These are phyloP conservation scores for Diplogasteroides magnus DNA, from an alignment of 1,140 invertebrate genomes.

Conservation along the genomic window DNA sequence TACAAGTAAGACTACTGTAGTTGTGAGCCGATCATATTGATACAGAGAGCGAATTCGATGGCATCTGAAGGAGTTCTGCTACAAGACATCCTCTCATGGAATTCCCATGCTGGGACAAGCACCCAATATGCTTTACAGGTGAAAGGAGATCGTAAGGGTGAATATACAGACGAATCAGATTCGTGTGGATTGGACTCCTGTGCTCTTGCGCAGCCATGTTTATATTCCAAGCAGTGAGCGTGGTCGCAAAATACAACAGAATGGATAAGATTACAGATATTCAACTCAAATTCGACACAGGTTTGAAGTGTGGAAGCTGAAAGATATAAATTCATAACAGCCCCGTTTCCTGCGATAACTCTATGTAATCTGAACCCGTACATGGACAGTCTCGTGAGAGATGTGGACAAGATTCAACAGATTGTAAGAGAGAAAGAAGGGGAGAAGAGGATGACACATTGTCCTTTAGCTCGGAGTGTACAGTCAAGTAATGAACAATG, in stretches of 20 bases:
- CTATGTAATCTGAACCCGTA: slow-evolving; percentile 50
- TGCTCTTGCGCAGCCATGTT: slow-evolving; percentile 37
- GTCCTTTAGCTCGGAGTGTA: slow-evolving; percentile 43
- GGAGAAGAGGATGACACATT: no score
- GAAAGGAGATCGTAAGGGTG: not conserved
- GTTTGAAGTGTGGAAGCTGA: slow-evolving; percentile 3
- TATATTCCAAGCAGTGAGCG: slow-evolving; percentile 35
- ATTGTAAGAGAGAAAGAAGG: slow-evolving; percentile 5
- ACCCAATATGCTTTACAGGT: slow-evolving; percentile 40
- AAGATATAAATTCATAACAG: slow-evolving; percentile 22
- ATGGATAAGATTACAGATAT: slow-evolving; percentile 52
- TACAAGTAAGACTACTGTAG: slow-evolving; percentile 13
- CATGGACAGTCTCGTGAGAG: slow-evolving; percentile 40
- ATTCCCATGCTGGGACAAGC: slow-evolving; percentile 52
- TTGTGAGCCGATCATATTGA: not conserved
- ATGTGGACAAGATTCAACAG: slow-evolving; percentile 37
- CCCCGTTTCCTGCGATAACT: slow-evolving; percentile 48
- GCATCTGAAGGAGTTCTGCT: slow-evolving; percentile 45
- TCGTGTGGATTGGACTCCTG: slow-evolving; percentile 40
- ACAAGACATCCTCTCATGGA: slow-evolving; percentile 48
- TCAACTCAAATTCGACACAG: slow-evolving; percentile 41
- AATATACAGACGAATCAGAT: slow-evolving; percentile 21
- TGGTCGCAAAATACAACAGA: slow-evolving; percentile 43
- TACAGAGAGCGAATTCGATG: slow-evolving; percentile 34
- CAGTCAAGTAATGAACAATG: slow-evolving; percentile 44